Evolutionary conservation across 2,113 vertebrate genomes (phyloP), one percentile per base, ranked within the genome.

Genomic region (Syngnathus scovelli): DNA sequence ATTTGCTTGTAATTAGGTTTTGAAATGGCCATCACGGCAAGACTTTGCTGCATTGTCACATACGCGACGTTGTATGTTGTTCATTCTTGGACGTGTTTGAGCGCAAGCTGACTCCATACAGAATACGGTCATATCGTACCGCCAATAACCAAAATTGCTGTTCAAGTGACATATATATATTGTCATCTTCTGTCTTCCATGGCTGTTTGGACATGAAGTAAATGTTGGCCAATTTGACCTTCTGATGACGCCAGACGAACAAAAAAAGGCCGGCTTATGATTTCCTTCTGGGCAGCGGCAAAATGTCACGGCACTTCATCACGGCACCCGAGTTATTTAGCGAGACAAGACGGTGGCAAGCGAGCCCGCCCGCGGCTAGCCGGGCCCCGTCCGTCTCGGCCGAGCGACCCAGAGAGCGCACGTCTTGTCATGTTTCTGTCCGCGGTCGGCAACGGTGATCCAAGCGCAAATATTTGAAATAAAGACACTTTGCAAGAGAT

Each of bases 1-100:
- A 79, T 85, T 87, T 71, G 54, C 23, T 68, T 74, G 74, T 83
- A 86, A 89, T 83, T 86, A 69, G 78, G 68, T 79, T 67, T 84
- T 81, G 78, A 70, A 83, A 78, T 7, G 52, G 36, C 54, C 59
- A 11, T 76, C 63, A 61, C 74, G 65, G 64, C 78, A 82, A n/a
- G 38, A 3, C 10, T 58, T 58, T 15, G 27, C 16, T 19, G 10
- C 56, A 10, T 37, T 37, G 16, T 36, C 0, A 52, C n/a, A 21
- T 21, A n/a, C 2, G 49, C 6, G 7, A 21, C 19, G n/a, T 51
- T 9, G 19, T 51, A 51, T 4, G 3, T 21, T 21, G 19, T 52
- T 52, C 49, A 10, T 10, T n/a, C 0, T 3, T 2, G 19, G 8
- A n/a, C 19, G 13, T 4, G 49, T 1, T n/a, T n/a, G 19, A 8